Conservation (phyloP, 2,888 invertebrate species). For the Eupithecia abbreviata region DNA sequence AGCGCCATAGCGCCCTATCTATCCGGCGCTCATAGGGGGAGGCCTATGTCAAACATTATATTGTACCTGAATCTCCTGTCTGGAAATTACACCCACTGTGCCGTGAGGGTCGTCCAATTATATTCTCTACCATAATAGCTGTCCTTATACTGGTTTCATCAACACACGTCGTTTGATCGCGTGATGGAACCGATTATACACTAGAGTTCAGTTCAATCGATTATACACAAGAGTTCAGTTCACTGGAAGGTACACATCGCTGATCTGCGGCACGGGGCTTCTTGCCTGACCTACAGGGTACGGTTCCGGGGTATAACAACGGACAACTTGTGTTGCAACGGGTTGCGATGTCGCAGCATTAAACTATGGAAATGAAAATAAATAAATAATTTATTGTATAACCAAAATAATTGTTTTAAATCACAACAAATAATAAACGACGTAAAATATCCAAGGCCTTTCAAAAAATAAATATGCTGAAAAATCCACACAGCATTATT, state of each 20-base stretch:
- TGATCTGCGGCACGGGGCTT: neutral
- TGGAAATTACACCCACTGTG: neutral
- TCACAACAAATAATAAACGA: neutral
- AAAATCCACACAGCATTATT: no score
- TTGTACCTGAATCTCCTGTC: no score
- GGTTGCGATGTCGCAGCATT: neutral
- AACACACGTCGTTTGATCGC: conserved; percentile 21
- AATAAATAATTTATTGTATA: neutral
- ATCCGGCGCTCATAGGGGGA: no score
- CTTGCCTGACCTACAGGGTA: neutral
- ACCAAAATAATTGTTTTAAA: neutral
- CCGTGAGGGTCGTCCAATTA: neutral
- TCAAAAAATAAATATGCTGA: no score
- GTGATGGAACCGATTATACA: conserved; percentile 20
- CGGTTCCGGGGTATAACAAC: neutral
- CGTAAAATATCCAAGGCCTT: neutral
- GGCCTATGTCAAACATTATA: no score
- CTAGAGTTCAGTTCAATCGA: conserved; percentile 4
- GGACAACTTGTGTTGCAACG: neutral
- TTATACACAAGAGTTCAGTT: conserved; percentile 20
- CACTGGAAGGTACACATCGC: neutral
- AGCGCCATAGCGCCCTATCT: no score
- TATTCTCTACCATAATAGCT: neutral
- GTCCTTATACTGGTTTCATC: neutral
- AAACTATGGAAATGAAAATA: neutral